Evolutionary conservation across 2,888 invertebrate species (phyloP).

Genomic region (Zaprionus bogoriensis): DNA sequence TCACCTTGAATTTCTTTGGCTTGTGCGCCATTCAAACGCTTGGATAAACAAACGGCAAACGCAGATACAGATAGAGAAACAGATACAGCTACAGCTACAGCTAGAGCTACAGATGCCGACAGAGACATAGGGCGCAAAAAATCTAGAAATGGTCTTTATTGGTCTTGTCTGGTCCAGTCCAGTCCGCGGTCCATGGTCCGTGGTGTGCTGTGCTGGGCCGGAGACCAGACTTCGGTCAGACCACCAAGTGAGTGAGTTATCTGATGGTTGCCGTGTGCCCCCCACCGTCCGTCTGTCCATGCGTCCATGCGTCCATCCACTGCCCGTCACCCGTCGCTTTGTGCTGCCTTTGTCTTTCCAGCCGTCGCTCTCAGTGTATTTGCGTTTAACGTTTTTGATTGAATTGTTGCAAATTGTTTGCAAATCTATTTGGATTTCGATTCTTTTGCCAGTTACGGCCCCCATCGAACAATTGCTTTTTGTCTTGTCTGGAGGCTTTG

Average conservation of each 20-base stretch:
- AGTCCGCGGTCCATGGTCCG: neutral
- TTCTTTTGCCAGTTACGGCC: constrained; percentile 43
- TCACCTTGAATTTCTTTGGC: constrained; percentile 73
- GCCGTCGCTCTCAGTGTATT: constrained; percentile 52
- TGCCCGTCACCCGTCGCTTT: neutral
- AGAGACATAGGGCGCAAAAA: constrained; percentile 55
- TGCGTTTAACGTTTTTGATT: constrained; percentile 80
- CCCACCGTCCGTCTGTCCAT: constrained; percentile 3
- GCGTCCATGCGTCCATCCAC: constrained; percentile 3
- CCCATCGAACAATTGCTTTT: constrained; percentile 72
- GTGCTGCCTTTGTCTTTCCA: constrained; percentile 15
- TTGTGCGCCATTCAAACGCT: constrained; percentile 70
- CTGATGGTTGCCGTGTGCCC: constrained; percentile 69
- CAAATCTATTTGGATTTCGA: constrained; percentile 75
- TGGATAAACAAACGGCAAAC: constrained; percentile 66
- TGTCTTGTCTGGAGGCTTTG: constrained; percentile 69
- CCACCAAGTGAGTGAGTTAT: constrained; percentile 78
- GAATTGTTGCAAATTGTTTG: constrained; percentile 81
- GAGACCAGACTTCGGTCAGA: constrained; percentile 39
- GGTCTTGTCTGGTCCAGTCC: constrained; percentile 45
- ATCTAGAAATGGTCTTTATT: constrained; percentile 61
- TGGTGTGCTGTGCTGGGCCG: neutral
- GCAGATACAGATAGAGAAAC: constrained; percentile 40
- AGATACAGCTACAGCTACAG: constrained; percentile 35
- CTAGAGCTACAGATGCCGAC: constrained; percentile 30